These are phyloP conservation scores for Psittacula cyanocephala DNA, from an alignment of 2,113 vertebrate species.

Conservation along the genomic window DNA sequence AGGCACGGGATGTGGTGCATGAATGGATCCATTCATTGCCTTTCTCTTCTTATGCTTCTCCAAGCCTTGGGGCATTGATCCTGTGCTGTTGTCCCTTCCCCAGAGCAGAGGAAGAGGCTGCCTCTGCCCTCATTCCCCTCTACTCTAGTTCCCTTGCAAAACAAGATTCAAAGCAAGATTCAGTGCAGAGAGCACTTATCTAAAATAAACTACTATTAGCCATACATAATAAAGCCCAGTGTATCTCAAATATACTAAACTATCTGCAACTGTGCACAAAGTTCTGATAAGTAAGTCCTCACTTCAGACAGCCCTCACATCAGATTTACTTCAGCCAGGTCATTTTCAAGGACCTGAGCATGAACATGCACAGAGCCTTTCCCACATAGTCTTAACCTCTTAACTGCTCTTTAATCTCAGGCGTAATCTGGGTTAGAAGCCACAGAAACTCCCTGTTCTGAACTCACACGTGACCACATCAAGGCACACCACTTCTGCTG, in stretches of 20 bases:
- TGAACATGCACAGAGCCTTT: not conserved
- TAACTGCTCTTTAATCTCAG: conserved; percentile 32
- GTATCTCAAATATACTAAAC: not conserved
- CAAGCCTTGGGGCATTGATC: not conserved
- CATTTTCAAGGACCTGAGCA: conserved; percentile 3
- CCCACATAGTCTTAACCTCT: not conserved
- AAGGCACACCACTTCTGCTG: not conserved
- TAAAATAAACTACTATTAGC: conserved; percentile 3
- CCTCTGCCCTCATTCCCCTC: not conserved
- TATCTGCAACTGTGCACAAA: conserved; percentile 12
- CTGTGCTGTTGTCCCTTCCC: not conserved
- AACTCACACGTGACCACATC: conserved; percentile 35
- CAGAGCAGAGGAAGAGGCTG: not conserved
- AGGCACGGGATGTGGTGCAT: not conserved
- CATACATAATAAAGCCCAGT: conserved; percentile 59
- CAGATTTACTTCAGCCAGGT: not conserved
- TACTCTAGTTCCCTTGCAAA: not conserved
- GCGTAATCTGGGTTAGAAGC: conserved; percentile 1
- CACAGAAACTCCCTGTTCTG: conserved; percentile 33
- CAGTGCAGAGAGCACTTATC: not conserved
- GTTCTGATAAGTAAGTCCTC: not conserved
- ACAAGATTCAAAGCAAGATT: not conserved
- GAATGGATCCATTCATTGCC: not conserved
- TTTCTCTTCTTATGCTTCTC: not conserved
- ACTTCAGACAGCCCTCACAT: not conserved